Conservation (phyloP, 2,888 invertebrate species). For the Drosophila longiperda region DNA sequence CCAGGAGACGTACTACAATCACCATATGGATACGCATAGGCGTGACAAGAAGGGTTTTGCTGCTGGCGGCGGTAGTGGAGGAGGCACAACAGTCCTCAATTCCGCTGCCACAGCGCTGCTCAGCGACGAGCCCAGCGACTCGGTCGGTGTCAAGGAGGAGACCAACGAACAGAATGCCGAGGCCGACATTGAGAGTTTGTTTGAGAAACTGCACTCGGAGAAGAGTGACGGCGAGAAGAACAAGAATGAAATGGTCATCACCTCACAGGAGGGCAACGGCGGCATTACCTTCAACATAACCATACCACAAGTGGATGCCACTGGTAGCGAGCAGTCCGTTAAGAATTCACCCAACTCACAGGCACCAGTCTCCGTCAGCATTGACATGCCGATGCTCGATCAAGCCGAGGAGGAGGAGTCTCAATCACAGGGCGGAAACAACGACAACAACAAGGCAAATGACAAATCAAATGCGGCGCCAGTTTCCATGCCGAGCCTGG, state of each 20-base stretch:
- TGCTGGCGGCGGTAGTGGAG: conserved; percentile 42
- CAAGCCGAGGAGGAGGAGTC: conserved; percentile 83
- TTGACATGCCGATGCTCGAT: conserved; percentile 85
- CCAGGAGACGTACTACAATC: conserved; percentile 85
- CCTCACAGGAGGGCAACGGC: conserved; percentile 84
- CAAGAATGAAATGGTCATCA: conserved; percentile 84
- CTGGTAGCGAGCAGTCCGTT: conserved; percentile 61
- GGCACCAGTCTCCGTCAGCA: conserved; percentile 83
- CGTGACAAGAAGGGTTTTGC: conserved; percentile 73
- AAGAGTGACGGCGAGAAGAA: conserved; percentile 81
- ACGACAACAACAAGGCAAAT: conserved; percentile 62
- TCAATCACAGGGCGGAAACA: conserved; percentile 67
- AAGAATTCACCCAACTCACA: conserved; percentile 69
- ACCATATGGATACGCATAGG: conserved; percentile 85
- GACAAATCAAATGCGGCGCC: conserved; percentile 73
- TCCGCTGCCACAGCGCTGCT: conserved; percentile 77
- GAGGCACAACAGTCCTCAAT: conserved; percentile 66
- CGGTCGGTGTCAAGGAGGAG: conserved; percentile 46
- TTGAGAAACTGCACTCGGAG: conserved; percentile 85
- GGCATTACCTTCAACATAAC: conserved; percentile 85
- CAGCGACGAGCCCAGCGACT: conserved; percentile 72
- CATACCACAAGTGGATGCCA: conserved; percentile 83
- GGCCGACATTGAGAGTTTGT: conserved; percentile 85
- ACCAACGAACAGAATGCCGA: conserved; percentile 73
- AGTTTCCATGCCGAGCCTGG: conserved; percentile 85